These are phyloP conservation scores for Phorcus lineatus DNA, from an alignment of 2,888 invertebrate species.

Conservation along the genomic window DNA sequence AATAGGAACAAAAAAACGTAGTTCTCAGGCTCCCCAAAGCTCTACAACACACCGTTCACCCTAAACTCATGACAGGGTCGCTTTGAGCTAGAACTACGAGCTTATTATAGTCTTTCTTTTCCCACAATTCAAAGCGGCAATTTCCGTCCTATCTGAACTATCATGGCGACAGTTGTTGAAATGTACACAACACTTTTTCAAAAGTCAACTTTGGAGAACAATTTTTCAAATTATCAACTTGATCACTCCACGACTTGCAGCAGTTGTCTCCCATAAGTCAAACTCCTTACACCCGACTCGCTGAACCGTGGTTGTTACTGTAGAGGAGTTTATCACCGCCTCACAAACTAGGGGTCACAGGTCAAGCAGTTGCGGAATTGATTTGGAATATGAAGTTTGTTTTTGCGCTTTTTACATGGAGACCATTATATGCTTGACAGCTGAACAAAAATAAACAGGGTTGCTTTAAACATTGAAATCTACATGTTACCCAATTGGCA, in stretches of 20 bases:
- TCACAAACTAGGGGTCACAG: conserved; percentile 5
- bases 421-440: conserved; percentile 22
- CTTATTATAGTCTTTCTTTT: not conserved
- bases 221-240: conserved; percentile 24
- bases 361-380: conserved; percentile 4
- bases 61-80: conserved; percentile 1
- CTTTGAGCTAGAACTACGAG: not conserved
- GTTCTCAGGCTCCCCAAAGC: not conserved
- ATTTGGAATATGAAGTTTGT: conserved; percentile 17
- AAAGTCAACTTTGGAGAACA: not conserved
- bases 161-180: conserved; percentile 21
- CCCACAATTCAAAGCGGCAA: not conserved
- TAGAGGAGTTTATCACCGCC: not conserved
- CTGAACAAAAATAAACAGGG: conserved; percentile 17
- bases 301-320: conserved; percentile 22
- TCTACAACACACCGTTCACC: not conserved
- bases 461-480: not conserved
- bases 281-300: conserved; percentile 6
- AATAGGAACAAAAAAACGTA: not conserved
- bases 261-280: conserved; percentile 32
- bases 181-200: conserved; percentile 21
- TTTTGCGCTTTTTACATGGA: conserved; percentile 6
- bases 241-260: conserved; percentile 6
- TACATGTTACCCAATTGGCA: not conserved
- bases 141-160: not conserved